Base-by-base conservation (phyloP, 2,113 vertebrate genomes). In the Chunga burmeisteri region DNA sequence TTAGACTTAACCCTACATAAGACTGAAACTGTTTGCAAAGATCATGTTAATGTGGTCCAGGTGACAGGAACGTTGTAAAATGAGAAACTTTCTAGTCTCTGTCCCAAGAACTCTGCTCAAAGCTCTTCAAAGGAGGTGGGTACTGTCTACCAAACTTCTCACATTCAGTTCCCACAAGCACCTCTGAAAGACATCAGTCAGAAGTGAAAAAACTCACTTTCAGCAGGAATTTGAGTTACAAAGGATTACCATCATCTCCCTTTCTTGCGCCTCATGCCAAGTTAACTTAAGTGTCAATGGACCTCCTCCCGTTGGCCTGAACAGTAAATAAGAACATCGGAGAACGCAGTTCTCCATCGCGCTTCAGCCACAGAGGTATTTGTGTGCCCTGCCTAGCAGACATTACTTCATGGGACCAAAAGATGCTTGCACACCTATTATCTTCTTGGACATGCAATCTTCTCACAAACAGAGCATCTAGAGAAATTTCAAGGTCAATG, bases 31-130 rank as follows among this genome's bases (percentile, higher is more conserved):
- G 68, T 36, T 46, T 52, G 42, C 56, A 42, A 9, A 38, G 66
- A 25, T 4, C 44, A 50, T 2, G 0, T 5, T 5, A 12, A 11
- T 1, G 19, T 6, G 27, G 19, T 8, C 22, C 5, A 30, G 62
- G 63, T 2, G 55, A 42, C 52, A 50, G 16, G 25, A 13, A 4
- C 2, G 32, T 40, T 46, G 32, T 4, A 1, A 32, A 55, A 61
- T 1, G n/a, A 89, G 36, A 22, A 80, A 10, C 72, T 42, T 26
- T 3, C 29, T 68, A 52, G 16, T 1, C 62, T 15, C 49, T 77
- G 70, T 13, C 70, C 74, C 20, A 7, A 47, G 30, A 62, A 16
- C 40, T 32, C 49, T 62, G 67, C 84, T 46, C 77, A n/a, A 7
- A 65, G 56, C 71, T 68, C 72, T 67, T 66, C 71, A 30, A 2